Percentiles rank a stretch among this genome's conserved stretches.
Conservation (phyloP, 2,888 invertebrate genomes). For the Ectemnius cavifrons region DNA sequence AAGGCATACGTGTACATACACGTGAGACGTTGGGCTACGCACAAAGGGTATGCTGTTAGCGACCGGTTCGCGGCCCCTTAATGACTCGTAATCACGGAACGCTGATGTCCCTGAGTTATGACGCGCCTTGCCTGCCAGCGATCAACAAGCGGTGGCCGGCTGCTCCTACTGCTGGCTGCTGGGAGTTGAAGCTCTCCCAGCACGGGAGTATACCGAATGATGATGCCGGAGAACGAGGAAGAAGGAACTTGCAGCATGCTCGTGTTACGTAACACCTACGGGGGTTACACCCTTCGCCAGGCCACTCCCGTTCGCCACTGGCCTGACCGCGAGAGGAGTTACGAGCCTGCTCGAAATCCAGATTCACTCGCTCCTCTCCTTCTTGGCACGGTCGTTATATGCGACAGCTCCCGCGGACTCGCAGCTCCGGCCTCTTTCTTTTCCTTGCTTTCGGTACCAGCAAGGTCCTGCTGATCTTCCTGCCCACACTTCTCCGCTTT, state of each 20-base stretch:
- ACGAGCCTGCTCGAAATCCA: constrained; percentile 57
- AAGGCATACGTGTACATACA: constrained; percentile 13
- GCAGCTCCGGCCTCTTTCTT: constrained; percentile 1
- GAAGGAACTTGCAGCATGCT: constrained; percentile 35
- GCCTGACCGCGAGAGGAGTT: constrained; percentile 45
- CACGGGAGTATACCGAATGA: constrained; percentile 5
- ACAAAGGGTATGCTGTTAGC: constrained; percentile 63
- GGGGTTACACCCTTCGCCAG: constrained; percentile 40
- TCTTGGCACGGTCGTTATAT: constrained; percentile 28
- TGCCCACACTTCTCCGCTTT: constrained; percentile 9
- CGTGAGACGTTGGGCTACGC: constrained; percentile 35
- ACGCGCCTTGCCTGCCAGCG: constrained; percentile 53
- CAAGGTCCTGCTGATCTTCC: constrained; percentile 9
- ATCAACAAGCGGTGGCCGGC: constrained; percentile 11
- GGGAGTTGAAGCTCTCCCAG: background rate
- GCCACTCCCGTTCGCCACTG: constrained; percentile 37
- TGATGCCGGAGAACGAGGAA: constrained; percentile 11
- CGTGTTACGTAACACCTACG: constrained; percentile 53
- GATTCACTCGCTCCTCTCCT: constrained; percentile 32
- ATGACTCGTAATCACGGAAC: constrained; percentile 72
- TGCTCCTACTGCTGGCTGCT: background rate
- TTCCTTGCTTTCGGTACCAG: background rate
- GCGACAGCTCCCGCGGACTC: background rate
- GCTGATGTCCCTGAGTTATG: constrained; percentile 69
- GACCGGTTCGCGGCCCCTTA: constrained; percentile 70